Percentiles rank a stretch among this genome's conserved stretches.
Evolutionary conservation across 92 coral and sea anemone species (phyloP).

Genomic region (Zoanthus gigantus): DNA sequence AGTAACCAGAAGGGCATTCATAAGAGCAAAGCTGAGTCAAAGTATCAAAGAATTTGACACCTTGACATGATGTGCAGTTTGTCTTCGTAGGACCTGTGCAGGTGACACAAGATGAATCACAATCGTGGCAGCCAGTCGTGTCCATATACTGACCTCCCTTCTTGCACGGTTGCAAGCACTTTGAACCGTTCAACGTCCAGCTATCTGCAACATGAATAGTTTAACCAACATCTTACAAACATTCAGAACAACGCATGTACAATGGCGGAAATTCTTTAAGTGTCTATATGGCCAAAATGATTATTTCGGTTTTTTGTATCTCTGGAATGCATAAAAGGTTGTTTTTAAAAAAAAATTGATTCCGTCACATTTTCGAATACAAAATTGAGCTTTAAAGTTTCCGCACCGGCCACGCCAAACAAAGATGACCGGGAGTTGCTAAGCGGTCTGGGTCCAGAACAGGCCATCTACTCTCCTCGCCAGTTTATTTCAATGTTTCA

Average conservation of each 20-base stretch:
- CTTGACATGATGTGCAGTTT: slow-evolving; percentile 90
- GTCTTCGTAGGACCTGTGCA: slow-evolving; percentile 81
- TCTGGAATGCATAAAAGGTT: too few species aligned
- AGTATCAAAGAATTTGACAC: slow-evolving; percentile 82
- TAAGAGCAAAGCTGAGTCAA: slow-evolving; percentile 72
- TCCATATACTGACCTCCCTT: slow-evolving; percentile 68
- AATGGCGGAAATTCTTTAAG: neutral
- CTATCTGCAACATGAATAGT: slow-evolving; percentile 67
- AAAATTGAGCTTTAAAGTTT: too few species aligned
- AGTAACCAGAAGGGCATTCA: slow-evolving; percentile 80
- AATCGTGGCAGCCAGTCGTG: slow-evolving; percentile 70
- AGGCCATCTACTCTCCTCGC: too few species aligned
- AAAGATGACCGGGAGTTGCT: too few species aligned
- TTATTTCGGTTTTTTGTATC: too few species aligned
- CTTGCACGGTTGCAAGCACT: slow-evolving; percentile 72
- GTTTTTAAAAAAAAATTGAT: too few species aligned
- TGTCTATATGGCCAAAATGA: neutral
- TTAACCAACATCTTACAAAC: neutral
- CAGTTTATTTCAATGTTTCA: too few species aligned
- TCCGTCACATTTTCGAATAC: too few species aligned
- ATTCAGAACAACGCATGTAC: neutral
- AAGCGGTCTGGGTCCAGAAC: too few species aligned
- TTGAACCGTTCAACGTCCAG: slow-evolving; percentile 62
- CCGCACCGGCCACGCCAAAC: too few species aligned
- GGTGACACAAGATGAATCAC: slow-evolving; percentile 76